These are phyloP conservation scores for Priocnemis perturbator DNA, from an alignment of 2,888 invertebrate species.

Conservation along the genomic window DNA sequence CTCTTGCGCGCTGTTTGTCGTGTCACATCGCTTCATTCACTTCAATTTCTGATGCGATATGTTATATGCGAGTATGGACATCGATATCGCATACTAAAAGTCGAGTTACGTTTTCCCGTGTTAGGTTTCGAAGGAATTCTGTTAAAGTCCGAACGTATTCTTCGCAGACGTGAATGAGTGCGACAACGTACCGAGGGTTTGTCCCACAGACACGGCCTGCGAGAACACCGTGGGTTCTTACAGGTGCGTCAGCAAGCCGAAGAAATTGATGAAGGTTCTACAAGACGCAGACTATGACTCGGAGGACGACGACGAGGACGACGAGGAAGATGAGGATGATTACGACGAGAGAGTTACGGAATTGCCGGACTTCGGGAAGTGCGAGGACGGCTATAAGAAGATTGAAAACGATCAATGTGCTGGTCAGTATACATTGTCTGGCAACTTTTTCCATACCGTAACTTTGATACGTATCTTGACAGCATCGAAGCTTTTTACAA, in stretches of 20 bases:
- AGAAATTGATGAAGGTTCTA: constrained; percentile 61
- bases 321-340: constrained; percentile 46
- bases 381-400: constrained; percentile 74
- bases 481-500: no score
- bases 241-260: constrained; percentile 59
- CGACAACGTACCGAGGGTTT: constrained; percentile 59
- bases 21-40: no score
- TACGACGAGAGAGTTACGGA: constrained; percentile 63
- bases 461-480: no score
- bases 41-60: no score
- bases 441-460: neutral
- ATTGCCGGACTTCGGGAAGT: constrained; percentile 59
- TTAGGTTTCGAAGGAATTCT: no score
- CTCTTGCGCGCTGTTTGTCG: neutral
- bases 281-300: constrained; percentile 66
- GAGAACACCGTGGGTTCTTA: constrained; percentile 77
- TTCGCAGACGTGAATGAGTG: constrained; percentile 82
- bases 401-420: constrained; percentile 75
- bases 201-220: constrained; percentile 67
- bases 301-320: constrained; percentile 62
- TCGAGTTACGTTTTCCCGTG: no score
- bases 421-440: constrained; percentile 58
- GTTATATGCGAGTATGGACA: no score
- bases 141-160: no score
- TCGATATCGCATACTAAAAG: no score